A percentile compares a stretch with the other conserved stretches of the same genome.
Evolutionary conservation across 1,140 invertebrate genomes (phyloP).

Genomic region (Hesperophylax magnus): DNA sequence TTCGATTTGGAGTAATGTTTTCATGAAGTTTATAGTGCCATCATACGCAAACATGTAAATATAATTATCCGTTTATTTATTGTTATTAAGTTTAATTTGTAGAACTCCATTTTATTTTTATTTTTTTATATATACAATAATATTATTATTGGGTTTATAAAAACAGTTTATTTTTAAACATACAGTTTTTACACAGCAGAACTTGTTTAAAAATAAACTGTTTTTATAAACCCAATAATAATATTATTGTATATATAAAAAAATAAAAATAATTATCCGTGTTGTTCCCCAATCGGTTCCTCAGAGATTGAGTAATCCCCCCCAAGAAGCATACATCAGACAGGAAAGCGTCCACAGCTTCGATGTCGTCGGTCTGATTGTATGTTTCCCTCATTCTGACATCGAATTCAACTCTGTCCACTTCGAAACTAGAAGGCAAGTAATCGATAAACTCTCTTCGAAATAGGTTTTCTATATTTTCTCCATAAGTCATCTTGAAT

Average conservation of each 20-base stretch:
- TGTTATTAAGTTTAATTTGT: too few species aligned
- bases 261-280: too few species aligned
- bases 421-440: conserved; percentile 61
- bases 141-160: too few species aligned
- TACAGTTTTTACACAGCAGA: too few species aligned
- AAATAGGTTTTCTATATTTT: conserved; percentile 45
- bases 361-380: conserved; percentile 56
- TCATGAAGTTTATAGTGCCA: conserved; percentile 65
- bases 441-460: conserved; percentile 60
- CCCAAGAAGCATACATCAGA: conserved; percentile 65
- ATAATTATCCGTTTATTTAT: too few species aligned
- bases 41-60: conserved; percentile 66
- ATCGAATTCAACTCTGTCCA: conserved; percentile 60
- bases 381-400: conserved; percentile 61
- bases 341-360: conserved; percentile 63
- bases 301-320: conserved; percentile 61
- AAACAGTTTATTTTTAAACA: too few species aligned
- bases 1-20: conserved; percentile 61
- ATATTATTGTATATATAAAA: too few species aligned
- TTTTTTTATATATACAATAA: too few species aligned
- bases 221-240: too few species aligned
- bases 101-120: too few species aligned
- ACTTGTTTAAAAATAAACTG: too few species aligned
- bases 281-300: conserved; percentile 12
- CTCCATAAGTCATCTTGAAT: conserved; percentile 52